phyloP scores from a whole-genome alignment of 2,113 vertebrate species.

The Gasterosteus aculeatus region DNA sequence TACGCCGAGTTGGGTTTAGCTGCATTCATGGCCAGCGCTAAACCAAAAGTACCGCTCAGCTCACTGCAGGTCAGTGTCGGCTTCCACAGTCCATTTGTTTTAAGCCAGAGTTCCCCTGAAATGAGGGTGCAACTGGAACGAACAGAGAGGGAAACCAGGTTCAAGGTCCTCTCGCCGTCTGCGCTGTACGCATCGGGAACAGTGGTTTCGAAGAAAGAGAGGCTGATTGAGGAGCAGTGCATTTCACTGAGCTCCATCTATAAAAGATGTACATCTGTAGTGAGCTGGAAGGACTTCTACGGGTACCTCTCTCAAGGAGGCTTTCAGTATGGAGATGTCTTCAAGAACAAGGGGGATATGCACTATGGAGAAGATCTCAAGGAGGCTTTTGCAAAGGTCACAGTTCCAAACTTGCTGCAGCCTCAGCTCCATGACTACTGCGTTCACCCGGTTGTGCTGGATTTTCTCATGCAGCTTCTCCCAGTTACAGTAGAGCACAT shows the following conservation, averaged over 20 bases:
- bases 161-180: conserved; percentile 79
- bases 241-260: conserved; percentile 80
- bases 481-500: conserved; percentile 64
- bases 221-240: conserved; percentile 73
- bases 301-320: conserved; percentile 77
- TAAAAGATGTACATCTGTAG: conserved; percentile 78
- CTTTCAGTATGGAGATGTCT: conserved; percentile 84
- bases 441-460: conserved; percentile 87
- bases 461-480: conserved; percentile 85
- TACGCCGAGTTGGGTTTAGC: conserved; percentile 86
- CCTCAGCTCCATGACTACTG: conserved; percentile 82
- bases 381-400: conserved; percentile 81
- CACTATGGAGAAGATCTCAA: conserved; percentile 82
- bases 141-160: conserved; percentile 58
- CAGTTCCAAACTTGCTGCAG: conserved; percentile 72
- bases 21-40: conserved; percentile 73
- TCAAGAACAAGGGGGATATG: conserved; percentile 81
- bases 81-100: conserved; percentile 82
- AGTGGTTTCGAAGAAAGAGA: conserved; percentile 63
- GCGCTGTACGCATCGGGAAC: conserved; percentile 81
- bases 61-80: conserved; percentile 77
- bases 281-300: conserved; percentile 80
- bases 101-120: conserved; percentile 74
- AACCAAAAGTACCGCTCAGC: conserved; percentile 80
- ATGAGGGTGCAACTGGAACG: conserved; percentile 80